These are phyloP conservation scores for Paramisgurnus dabryanus DNA, from an alignment of 2,113 vertebrate species.

Conservation along the genomic window DNA sequence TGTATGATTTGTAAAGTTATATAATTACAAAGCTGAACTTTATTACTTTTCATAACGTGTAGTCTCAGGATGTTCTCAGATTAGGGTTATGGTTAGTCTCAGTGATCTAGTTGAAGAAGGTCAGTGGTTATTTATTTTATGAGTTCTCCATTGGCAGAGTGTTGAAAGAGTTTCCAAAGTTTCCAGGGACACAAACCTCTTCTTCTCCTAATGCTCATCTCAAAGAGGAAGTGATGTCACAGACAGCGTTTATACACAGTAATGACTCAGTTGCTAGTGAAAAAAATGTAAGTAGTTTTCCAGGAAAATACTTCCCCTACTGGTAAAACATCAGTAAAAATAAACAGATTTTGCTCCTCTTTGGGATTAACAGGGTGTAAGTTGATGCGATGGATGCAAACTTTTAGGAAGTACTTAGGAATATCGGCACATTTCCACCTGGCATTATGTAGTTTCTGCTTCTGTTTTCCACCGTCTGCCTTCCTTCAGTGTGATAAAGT, in stretches of 20 bases:
- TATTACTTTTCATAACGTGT: neutral
- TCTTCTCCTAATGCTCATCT: neutral
- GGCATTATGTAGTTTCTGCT: too few species aligned
- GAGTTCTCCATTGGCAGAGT: slow-evolving; percentile 25
- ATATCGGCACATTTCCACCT: too few species aligned
- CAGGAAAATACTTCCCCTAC: neutral
- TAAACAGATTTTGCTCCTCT: too few species aligned
- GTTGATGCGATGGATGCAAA: too few species aligned
- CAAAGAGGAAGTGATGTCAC: slow-evolving; percentile 15
- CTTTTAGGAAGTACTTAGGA: too few species aligned
- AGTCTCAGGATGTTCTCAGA: neutral
- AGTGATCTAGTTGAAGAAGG: neutral
- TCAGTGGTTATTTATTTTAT: neutral
- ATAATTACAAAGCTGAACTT: too few species aligned
- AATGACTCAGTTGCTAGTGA: neutral
- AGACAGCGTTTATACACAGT: neutral
- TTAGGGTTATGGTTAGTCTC: neutral
- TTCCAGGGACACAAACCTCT: slow-evolving; percentile 40
- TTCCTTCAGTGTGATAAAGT: too few species aligned
- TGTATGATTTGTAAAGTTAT: neutral
- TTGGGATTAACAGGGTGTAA: too few species aligned
- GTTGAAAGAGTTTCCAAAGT: slow-evolving; percentile 63
- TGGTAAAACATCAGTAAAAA: neutral
- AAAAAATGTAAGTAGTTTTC: neutral
- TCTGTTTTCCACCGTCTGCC: too few species aligned